Evolutionary conservation across 2,888 invertebrate genomes (phyloP).

Genomic region (Drosophila nr. medialis): DNA sequence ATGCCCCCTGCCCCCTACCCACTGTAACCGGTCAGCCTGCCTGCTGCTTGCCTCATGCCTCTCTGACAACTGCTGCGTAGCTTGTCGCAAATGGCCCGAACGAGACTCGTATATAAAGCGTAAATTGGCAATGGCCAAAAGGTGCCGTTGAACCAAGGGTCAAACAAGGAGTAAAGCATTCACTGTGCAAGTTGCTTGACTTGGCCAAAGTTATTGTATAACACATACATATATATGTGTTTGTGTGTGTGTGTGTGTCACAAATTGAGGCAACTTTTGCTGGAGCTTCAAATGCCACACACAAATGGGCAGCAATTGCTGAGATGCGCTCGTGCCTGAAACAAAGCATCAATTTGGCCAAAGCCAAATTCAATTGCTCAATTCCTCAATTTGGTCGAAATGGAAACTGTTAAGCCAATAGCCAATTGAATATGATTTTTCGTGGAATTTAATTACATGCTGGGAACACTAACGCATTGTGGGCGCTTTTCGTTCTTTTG

Average conservation of each 20-base stretch:
- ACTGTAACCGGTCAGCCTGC: constrained; percentile 3
- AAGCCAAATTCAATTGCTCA: constrained; percentile 46
- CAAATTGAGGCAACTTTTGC: constrained; percentile 48
- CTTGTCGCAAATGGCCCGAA: constrained; percentile 56
- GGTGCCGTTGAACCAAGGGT: constrained; percentile 39
- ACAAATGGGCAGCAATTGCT: constrained; percentile 47
- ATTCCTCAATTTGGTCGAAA: constrained; percentile 1
- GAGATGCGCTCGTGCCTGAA: constrained; percentile 48
- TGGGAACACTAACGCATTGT: constrained; percentile 42
- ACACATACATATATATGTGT: neutral
- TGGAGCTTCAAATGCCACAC: constrained; percentile 36
- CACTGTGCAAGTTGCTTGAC: constrained; percentile 8
- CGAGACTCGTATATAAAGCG: constrained; percentile 62
- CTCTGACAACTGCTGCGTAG: constrained; percentile 27
- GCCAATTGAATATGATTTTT: constrained; percentile 43
- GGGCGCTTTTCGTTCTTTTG: neutral
- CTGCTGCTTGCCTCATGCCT: neutral
- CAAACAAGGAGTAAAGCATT: constrained; percentile 31
- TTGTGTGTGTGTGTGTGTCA: constrained; percentile 47
- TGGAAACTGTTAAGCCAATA: constrained; percentile 1
- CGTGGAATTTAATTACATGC: constrained; percentile 36
- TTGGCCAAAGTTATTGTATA: constrained; percentile 7
- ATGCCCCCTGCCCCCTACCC: neutral
- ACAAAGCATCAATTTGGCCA: constrained; percentile 48
- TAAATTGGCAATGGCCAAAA: constrained; percentile 57